A percentile compares a stretch with the other conserved stretches of the same genome.
These are phyloP conservation scores for Drosophila saltans DNA, from an alignment of 1,140 invertebrate species.

Conservation along the genomic window DNA sequence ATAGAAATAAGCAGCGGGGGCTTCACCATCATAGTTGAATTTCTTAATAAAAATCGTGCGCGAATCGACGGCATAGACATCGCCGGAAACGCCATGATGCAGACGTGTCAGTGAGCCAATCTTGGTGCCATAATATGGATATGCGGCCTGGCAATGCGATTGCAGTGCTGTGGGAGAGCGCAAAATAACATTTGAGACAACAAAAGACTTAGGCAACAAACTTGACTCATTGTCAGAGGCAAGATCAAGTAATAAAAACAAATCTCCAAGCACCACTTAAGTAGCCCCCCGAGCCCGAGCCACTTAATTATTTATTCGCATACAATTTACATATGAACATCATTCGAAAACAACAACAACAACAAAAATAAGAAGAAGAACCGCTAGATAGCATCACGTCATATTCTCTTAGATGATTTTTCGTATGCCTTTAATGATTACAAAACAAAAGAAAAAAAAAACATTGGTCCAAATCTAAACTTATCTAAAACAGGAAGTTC, in stretches of 20 bases:
- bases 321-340: constrained; percentile 25
- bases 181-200: constrained; percentile 40
- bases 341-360: background rate
- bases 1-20: constrained; percentile 95
- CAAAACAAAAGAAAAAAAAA: background rate
- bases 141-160: constrained; percentile 64
- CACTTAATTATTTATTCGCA: constrained; percentile 49
- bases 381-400: constrained; percentile 9
- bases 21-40: constrained; percentile 94
- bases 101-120: constrained; percentile 90
- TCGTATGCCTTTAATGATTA: constrained; percentile 1
- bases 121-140: constrained; percentile 90
- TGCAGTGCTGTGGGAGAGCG: constrained; percentile 46
- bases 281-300: background rate
- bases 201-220: constrained; percentile 81
- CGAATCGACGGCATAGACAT: constrained; percentile 94
- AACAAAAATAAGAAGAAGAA: constrained; percentile 5
- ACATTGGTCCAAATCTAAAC: constrained; percentile 16
- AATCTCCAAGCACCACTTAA: constrained; percentile 41
- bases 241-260: constrained; percentile 37
- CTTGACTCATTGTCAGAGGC: constrained; percentile 48
- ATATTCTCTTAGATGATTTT: constrained; percentile 9
- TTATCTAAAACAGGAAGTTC: constrained; percentile 50
- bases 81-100: constrained; percentile 92
- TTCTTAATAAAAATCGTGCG: constrained; percentile 93